phyloP scores from a whole-genome alignment of 2,888 invertebrate genomes.

The Morinoia aosen region DNA sequence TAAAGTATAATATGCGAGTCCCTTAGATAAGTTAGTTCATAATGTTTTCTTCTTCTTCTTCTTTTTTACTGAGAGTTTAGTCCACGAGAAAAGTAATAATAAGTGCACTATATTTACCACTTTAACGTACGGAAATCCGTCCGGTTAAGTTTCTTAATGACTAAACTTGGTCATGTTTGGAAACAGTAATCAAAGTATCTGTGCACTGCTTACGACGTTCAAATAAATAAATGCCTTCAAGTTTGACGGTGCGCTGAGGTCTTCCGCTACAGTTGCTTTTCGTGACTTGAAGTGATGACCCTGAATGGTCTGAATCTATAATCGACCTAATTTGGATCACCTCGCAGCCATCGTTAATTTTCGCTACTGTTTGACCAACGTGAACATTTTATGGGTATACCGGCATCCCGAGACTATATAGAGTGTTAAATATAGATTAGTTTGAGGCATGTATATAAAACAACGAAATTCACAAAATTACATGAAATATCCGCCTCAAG shows the following conservation, averaged over 20 bases:
- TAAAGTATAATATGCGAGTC: no score
- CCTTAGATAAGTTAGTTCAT: not conserved
- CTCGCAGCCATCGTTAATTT: not conserved
- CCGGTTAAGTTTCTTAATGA: not conserved
- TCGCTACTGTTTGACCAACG: not conserved
- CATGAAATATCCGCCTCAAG: no score
- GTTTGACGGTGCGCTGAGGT: not conserved
- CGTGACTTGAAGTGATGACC: not conserved
- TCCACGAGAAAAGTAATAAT: not conserved
- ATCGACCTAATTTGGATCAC: not conserved
- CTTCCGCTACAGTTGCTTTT: not conserved
- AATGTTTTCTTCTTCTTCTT: not conserved
- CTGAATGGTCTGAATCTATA: not conserved
- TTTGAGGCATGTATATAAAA: not conserved
- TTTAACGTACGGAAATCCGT: not conserved
- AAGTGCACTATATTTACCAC: not conserved
- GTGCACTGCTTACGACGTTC: not conserved
- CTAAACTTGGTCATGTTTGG: not conserved
- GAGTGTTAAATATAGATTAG: not conserved
- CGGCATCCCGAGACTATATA: not conserved
- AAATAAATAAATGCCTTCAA: not conserved
- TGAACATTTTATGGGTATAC: not conserved
- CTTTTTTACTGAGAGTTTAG: not conserved
- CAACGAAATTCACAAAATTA: no score
- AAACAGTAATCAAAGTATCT: not conserved